phyloP scores from a whole-genome alignment of 1,140 invertebrate genomes.

The Scaptomyza graminum region DNA sequence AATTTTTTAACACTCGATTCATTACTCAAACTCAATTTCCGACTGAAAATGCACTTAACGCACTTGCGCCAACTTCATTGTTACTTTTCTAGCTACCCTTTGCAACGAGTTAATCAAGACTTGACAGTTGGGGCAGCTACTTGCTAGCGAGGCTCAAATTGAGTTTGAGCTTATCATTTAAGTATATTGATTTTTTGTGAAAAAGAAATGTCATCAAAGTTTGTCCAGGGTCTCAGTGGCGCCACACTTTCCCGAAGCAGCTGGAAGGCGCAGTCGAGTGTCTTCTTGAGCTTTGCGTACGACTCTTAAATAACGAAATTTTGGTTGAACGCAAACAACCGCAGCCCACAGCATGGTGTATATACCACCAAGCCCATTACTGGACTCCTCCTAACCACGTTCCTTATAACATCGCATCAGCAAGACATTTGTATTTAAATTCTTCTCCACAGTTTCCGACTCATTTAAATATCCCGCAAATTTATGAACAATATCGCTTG shows the following conservation, averaged over 20 bases:
- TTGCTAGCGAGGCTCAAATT: conserved; percentile 19
- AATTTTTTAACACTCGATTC: background rate
- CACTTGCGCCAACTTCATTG: conserved; percentile 1
- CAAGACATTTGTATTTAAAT: conserved; percentile 47
- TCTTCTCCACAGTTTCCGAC: conserved; percentile 9
- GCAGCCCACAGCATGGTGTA: background rate
- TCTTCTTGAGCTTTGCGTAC: conserved; percentile 18
- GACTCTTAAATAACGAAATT: conserved; percentile 21
- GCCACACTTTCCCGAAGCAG: conserved; percentile 7
- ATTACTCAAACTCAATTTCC: conserved; percentile 36
- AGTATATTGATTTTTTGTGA: conserved; percentile 59
- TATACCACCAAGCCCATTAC: conserved; percentile 24
- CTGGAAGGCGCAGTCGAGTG: conserved; percentile 23
- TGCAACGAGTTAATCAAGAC: background rate
- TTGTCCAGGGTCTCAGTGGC: conserved; percentile 10
- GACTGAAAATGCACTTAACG: conserved; percentile 29
- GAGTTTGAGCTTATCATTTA: conserved; percentile 40
- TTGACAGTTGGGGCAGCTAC: conserved; percentile 5
- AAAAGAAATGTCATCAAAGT: conserved; percentile 23
- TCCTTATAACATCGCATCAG: conserved; percentile 14
- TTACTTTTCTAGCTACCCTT: background rate
- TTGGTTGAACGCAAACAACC: conserved; percentile 25
- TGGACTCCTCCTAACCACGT: conserved; percentile 3
- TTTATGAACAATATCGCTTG: conserved; percentile 31
- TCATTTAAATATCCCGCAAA: conserved; percentile 31